Evolutionary conservation across 2,888 invertebrate species (phyloP), one percentile per base, ranked within the genome.

Genomic region (Seira sanloemensis): DNA sequence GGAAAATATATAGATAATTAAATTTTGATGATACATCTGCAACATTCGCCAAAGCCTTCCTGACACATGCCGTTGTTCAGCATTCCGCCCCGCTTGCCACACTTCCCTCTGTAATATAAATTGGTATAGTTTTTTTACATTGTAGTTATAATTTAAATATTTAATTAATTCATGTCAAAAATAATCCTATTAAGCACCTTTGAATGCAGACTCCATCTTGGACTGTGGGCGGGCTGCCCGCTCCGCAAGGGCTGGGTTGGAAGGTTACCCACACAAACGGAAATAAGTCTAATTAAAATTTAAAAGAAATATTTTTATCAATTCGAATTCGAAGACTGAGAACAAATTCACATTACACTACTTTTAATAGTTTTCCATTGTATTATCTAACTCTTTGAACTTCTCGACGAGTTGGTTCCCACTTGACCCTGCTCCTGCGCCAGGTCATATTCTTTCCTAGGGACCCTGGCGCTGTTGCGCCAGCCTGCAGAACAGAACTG

Each of bases 41-140:
- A 88, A 62, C 87, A 88, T 16, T 80, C 81, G 9, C 86, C 87
- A 77, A 83, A 85, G 0, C 85, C 82, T 18, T 80, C 72, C 16
- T 83, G 77, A 69, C 87, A 88, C 0, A 27, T 71, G 37, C 86
- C 86, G 26, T 27, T 4, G 37, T n/a, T 27, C 1, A 72, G 21
- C 18, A n/a, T 73, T 2, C 87, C 87, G 16, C 82, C 73, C 2
- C 72, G n/a, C 21, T 71, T 79, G 16, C 50, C 25, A 19, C 85
- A 81, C 27, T 82, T 75, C 1, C 79, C 82, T 12, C 84, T 84
- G 65, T 12, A 74, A 67, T 18, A 67, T 1, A 62, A 71, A 71
- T 19, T 12, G 5, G 1, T 12, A 77, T 50, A 23, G 21, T 37
- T 4, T 5, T 50, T 19, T 27, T 58, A 67, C 1, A 7, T 25